Percentiles rank a stretch among this genome's conserved stretches.
Conservation (phyloP, 2,113 vertebrate species). For the Rhineura floridana region DNA sequence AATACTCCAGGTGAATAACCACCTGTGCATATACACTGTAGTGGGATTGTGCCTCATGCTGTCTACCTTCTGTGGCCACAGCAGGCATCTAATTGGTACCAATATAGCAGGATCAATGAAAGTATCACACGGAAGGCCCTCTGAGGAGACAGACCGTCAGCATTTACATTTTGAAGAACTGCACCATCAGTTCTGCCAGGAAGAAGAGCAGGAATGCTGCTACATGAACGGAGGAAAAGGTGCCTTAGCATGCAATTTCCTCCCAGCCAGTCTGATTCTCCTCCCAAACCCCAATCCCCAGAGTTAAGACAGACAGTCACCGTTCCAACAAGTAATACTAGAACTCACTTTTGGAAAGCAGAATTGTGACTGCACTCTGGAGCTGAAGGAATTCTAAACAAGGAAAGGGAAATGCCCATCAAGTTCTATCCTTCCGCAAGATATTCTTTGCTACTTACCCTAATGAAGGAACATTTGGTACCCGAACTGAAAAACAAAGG, state of each 20-base stretch:
- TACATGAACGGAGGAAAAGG: neutral
- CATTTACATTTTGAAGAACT: slow-evolving; percentile 17
- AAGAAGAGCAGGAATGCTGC: neutral
- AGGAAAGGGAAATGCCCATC: slow-evolving; percentile 15
- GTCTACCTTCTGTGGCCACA: slow-evolving; percentile 2
- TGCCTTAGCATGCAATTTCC: neutral
- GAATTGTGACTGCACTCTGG: neutral
- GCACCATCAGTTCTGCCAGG: neutral
- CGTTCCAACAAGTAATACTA: slow-evolving; percentile 24
- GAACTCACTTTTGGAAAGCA: neutral
- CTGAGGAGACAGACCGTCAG: slow-evolving; percentile 6
- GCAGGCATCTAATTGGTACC: neutral
- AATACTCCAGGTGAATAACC: neutral
- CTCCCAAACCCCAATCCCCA: neutral
- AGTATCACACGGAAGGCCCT: neutral
- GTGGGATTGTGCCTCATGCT: neutral
- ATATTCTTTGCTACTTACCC: slow-evolving; percentile 40
- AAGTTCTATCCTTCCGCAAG: slow-evolving; percentile 3
- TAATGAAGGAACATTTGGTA: slow-evolving; percentile 49
- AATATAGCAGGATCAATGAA: neutral
- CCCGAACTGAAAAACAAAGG: slow-evolving; percentile 39
- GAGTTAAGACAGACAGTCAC: slow-evolving; percentile 23
- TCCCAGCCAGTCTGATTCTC: neutral
- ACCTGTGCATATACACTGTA: neutral
- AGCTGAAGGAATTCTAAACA: neutral